Percentiles rank a stretch among this genome's conserved stretches.
Conservation (phyloP, 2,797 vertebrate genomes). For the Myotis planiceps region DNA sequence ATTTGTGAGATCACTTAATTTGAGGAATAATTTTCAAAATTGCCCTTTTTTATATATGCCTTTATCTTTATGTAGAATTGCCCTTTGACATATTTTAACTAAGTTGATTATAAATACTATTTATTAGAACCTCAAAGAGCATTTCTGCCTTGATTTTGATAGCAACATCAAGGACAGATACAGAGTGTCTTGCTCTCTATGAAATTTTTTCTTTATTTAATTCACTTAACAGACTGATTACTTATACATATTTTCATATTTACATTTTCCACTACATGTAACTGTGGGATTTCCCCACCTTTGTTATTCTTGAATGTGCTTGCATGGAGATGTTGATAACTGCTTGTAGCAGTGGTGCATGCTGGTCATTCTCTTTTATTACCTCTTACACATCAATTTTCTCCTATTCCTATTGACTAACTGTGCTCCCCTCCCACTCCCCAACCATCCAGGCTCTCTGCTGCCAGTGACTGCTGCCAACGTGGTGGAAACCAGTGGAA, state of each 20-base stretch:
- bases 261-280: not conserved
- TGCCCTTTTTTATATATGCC: not conserved
- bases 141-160: constrained; percentile 31
- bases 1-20: constrained; percentile 42
- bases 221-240: constrained; percentile 32
- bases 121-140: not conserved
- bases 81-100: constrained; percentile 40
- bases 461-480: constrained; percentile 82
- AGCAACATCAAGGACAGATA: constrained; percentile 48
- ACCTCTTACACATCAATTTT: constrained; percentile 41
- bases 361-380: not conserved
- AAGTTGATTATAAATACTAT: not conserved
- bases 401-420: constrained; percentile 78
- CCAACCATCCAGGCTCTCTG: constrained; percentile 86
- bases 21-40: constrained; percentile 40
- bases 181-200: constrained; percentile 10
- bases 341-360: constrained; percentile 37
- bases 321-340: constrained; percentile 62
- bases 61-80: constrained; percentile 23
- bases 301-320: constrained; percentile 48
- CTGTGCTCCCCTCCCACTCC: constrained; percentile 87
- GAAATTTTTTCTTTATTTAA: constrained; percentile 24
- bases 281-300: not conserved
- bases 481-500: constrained; percentile 85
- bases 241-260: not conserved